These are phyloP conservation scores for Clupea harengus DNA, from an alignment of 2,113 vertebrate species.

Conservation along the genomic window DNA sequence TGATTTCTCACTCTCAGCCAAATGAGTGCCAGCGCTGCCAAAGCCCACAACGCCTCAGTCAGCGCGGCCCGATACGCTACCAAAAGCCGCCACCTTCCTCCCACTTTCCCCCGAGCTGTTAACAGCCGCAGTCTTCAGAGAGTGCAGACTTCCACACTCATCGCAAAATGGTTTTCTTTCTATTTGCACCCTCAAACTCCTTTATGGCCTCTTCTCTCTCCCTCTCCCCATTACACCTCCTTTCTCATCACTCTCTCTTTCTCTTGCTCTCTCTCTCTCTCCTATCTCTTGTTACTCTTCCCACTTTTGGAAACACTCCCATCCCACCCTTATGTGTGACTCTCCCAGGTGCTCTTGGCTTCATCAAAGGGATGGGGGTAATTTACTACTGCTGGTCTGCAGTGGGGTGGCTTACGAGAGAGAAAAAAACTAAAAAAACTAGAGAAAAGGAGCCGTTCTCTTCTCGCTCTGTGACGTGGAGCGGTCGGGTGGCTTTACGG, in stretches of 20 bases:
- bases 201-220: not conserved
- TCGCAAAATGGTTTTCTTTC: not conserved
- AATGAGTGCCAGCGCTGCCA: not conserved
- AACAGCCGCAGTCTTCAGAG: not conserved
- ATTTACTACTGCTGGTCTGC: not conserved
- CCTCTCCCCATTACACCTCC: not conserved
- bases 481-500: constrained; percentile 34
- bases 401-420: not conserved
- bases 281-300: too few species aligned
- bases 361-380: not conserved
- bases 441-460: not conserved
- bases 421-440: not conserved
- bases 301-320: not conserved
- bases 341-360: not conserved
- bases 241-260: not conserved
- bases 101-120: not conserved
- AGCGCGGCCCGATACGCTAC: not conserved
- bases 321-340: not conserved
- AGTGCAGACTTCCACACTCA: not conserved
- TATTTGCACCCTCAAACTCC: not conserved
- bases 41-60: not conserved
- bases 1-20: not conserved
- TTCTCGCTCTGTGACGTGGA: not conserved
- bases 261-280: too few species aligned
- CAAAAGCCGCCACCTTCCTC: not conserved